A percentile compares a stretch with the other conserved stretches of the same genome.
These are phyloP conservation scores for Hycleus phaleratus DNA, from an alignment of 1,140 invertebrate genomes.

Conservation along the genomic window DNA sequence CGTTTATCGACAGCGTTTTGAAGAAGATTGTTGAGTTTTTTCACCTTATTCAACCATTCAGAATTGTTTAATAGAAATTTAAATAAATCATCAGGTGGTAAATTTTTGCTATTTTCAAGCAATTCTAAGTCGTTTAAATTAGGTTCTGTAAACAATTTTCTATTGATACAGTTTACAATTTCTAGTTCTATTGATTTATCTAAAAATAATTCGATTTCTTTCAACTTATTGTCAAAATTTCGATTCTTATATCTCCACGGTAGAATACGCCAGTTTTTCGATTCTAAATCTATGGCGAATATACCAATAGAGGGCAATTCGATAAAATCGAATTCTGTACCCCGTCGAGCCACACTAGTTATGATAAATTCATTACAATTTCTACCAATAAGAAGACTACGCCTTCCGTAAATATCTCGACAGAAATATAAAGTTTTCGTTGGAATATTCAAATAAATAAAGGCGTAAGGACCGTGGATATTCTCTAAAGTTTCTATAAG, in stretches of 20 bases:
- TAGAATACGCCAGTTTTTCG: conserved; percentile 40
- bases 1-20: conserved; percentile 55
- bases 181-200: conserved; percentile 34
- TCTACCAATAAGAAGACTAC: conserved; percentile 67
- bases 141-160: conserved; percentile 8
- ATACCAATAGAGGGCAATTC: conserved; percentile 71
- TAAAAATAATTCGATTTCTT: conserved; percentile 37
- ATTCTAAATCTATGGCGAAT: conserved; percentile 52
- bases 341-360: conserved; percentile 53
- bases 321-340: conserved; percentile 44
- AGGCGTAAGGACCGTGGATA: conserved; percentile 75
- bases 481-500: conserved; percentile 44
- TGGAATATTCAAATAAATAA: conserved; percentile 67
- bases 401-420: conserved; percentile 76
- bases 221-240: conserved; percentile 35
- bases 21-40: conserved; percentile 49
- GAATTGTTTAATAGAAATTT: conserved; percentile 40
- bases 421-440: conserved; percentile 67
- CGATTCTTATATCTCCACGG: conserved; percentile 39
- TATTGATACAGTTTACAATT: not conserved
- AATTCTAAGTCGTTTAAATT: conserved; percentile 11
- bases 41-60: conserved; percentile 40
- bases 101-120: conserved; percentile 17
- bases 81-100: conserved; percentile 35
- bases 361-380: conserved; percentile 43